Base-by-base conservation (phyloP, 2,113 vertebrate species). In the Leucoraja erinaceus region DNA sequence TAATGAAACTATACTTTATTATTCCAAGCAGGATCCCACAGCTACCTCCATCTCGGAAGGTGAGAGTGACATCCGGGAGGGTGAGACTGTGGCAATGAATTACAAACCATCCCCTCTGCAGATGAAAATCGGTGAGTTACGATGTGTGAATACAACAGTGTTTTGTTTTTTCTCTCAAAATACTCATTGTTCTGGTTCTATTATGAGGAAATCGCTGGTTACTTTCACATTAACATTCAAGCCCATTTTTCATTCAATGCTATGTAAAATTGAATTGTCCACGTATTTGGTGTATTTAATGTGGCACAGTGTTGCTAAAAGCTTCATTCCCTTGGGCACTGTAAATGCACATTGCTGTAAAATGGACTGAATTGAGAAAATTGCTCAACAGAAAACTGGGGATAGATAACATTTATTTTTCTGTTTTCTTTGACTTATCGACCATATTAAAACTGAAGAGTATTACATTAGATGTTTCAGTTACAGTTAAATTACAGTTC, bases 31-130 rank as follows among this genome's bases (percentile, higher is more conserved):
- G 98, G 98, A 99, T 94, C 98, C 98, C 94, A 95, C 97, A 38
- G 97, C 97, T 10, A 95, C 97, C 38, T 97, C 98, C 59, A 96
- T 97, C 95, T 97, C 97, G 56, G 97, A 98, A 94, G 95, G 95
- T 91, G 97, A 98, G 94, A 95, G 97, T 61, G 98, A 97, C 81
- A 95, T 96, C 0, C 97, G 98, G 94, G 98, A 98, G 95, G 97
- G 97, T 93, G 98, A 99, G 96, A 97, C 97, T 61, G 97, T 98
- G 96, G 96, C 98, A 95, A 97, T 99, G 96, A 99, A 98, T 97
- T 99, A 99, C 96, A 99, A 99, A 95, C 98, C 98, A 56, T 99
- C 98, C 68, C 98, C 98, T 2, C 97, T 99, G 93, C 98, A 99
- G 95, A 98, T 98, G 94, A 98, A 99, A 95, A 97, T 99, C 96